Evolutionary conservation across 2,888 invertebrate species (phyloP), one percentile per base, ranked within the genome.

Genomic region (Microctonus hyperodae): DNA sequence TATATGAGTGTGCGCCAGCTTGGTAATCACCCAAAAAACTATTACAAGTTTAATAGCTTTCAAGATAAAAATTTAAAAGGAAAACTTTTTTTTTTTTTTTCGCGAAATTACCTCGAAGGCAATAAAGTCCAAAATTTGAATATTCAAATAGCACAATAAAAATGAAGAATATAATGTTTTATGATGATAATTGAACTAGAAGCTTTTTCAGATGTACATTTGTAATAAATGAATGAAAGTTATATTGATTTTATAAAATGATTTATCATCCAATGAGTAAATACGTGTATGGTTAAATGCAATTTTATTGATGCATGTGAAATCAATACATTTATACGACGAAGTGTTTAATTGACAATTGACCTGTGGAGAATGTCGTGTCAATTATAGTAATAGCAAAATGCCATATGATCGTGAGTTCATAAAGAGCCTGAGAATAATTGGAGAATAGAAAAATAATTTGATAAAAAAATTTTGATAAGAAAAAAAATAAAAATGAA

Each of bases 331-430:
- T 44, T 44, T 16, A 44, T 44, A 44, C 16, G 44, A 16, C 4
- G 44, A 44, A 44, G 44, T 44, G 59, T 37, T 40, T 28, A 25
- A 59, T 22, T 44, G 44, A 40, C 59, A 59, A 59, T 59, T 59
- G 59, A 44, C 40, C 28, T 25, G 25, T 40, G 25, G 25, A 33
- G 31, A 55, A 28, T 55, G 55, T 28, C 31, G 55, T 55, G 55
- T 55, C 55, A 55, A 55, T 55, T 55, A 55, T 33, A 33, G 31
- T 31, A 55, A 55, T 53, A 28, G 23, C 25, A 13, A 25, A 23
- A 23, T 25, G 53, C 28, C 53, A 28, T 44, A 44, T 16, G 44
- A 44, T 44, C 44, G 16, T 16, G 44, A 44, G 44, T 44, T 44
- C 16, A 44, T 16, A 16, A 20, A 44, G 44, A 44, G 44, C 44